phyloP scores from a whole-genome alignment of 2,113 vertebrate species.

The Polypterus senegalus region DNA sequence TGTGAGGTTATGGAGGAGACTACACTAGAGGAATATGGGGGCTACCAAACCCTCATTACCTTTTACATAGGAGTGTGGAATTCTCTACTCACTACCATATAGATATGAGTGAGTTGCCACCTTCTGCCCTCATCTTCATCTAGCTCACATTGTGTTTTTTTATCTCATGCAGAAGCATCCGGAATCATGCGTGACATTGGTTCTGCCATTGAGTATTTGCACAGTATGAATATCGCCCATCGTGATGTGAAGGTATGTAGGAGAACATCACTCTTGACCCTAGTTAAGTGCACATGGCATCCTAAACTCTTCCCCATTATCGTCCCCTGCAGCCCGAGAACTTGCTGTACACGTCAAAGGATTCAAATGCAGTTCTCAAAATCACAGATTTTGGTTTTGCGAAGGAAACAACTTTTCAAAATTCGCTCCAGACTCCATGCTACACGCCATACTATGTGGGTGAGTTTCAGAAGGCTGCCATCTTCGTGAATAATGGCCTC shows the following conservation, averaged over 20 bases:
- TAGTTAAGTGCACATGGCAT: not conserved
- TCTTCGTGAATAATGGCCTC: not conserved
- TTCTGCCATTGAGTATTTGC: slow-evolving; percentile 81
- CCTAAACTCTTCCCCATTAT: not conserved
- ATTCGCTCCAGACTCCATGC: slow-evolving; percentile 87
- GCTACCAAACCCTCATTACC: no score
- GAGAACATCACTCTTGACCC: not conserved
- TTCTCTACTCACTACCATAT: no score
- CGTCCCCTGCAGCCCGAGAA: slow-evolving; percentile 74
- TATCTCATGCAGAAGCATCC: slow-evolving; percentile 65
- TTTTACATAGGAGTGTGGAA: no score
- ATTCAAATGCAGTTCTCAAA: slow-evolving; percentile 68
- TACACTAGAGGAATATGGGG: no score
- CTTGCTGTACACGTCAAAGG: slow-evolving; percentile 77
- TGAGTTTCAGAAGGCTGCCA: slow-evolving; percentile 38
- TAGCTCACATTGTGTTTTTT: not conserved
- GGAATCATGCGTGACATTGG: slow-evolving; percentile 92
- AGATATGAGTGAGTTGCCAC: not conserved
- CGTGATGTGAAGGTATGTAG: slow-evolving; percentile 84
- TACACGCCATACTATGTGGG: slow-evolving; percentile 97
- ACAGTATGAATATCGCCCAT: slow-evolving; percentile 83
- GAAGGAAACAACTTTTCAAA: slow-evolving; percentile 86
- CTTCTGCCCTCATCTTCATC: not conserved
- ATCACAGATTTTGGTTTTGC: slow-evolving; percentile 97
- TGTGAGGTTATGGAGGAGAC: no score